Evolutionary conservation across 2,888 invertebrate genomes (phyloP).

Genomic region (Ophion ventricosus): DNA sequence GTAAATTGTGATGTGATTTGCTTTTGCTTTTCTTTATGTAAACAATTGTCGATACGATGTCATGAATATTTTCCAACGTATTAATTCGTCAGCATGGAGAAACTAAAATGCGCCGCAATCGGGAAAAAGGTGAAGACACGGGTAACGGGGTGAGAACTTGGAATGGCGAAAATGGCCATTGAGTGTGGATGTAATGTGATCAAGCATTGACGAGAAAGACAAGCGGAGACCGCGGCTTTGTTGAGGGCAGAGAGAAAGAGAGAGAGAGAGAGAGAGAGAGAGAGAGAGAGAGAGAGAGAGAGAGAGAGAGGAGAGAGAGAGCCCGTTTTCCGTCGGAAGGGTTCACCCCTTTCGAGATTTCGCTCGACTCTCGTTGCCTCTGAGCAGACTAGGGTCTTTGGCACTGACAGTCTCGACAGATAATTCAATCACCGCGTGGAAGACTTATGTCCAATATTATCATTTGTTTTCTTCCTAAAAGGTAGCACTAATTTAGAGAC

Average conservation of each 20-base stretch:
- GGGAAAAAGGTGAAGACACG: not conserved
- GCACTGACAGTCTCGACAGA: slow-evolving; percentile 28
- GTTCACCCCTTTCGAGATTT: slow-evolving; percentile 34
- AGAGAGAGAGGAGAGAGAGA: slow-evolving; percentile 29
- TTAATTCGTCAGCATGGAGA: not conserved
- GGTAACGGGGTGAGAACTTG: not conserved
- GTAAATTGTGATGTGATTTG: slow-evolving; percentile 82
- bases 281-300: slow-evolving; percentile 27
- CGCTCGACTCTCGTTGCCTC: slow-evolving; percentile 32
- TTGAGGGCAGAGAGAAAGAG: slow-evolving; percentile 25
- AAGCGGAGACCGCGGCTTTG: slow-evolving; percentile 20
- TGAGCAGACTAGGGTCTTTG: not conserved
- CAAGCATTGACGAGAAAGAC: slow-evolving; percentile 44
- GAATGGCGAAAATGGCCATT: slow-evolving; percentile 7
- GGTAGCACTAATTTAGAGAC: not conserved
- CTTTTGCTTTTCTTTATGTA: not conserved
- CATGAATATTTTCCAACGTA: not conserved
- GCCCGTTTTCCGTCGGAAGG: slow-evolving; percentile 38
- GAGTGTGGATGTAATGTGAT: slow-evolving; percentile 51
- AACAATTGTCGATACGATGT: no score
- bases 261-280: slow-evolving; percentile 26
- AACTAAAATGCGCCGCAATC: not conserved
- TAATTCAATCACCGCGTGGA: slow-evolving; percentile 40
- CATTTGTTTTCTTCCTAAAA: not conserved
- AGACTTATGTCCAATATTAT: not conserved